Percentiles rank a stretch among this genome's conserved stretches.
phyloP scores from a whole-genome alignment of 2,797 vertebrate species.

The Lepidocolaptes lacrymiger region DNA sequence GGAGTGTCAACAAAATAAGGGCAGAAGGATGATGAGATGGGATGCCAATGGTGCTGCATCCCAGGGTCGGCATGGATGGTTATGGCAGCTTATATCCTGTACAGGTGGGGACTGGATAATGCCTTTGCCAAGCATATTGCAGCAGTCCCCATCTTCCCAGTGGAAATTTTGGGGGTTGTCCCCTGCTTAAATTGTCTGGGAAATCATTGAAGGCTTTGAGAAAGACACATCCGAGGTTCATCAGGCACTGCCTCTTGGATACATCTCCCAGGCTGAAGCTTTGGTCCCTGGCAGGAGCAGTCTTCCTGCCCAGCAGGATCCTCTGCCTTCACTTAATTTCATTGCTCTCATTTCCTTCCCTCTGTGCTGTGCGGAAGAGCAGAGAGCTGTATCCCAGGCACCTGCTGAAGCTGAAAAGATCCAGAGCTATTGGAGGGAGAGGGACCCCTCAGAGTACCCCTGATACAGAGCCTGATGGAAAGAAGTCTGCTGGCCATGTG shows the following conservation, averaged over 20 bases:
- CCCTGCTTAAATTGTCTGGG: not conserved
- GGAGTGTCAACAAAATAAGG: not conserved
- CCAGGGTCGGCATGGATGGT: accelerated
- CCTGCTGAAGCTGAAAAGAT: not conserved
- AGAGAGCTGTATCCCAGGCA: not conserved
- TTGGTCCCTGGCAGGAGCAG: not conserved
- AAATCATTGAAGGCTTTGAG: not conserved
- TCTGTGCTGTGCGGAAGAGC: accelerated
- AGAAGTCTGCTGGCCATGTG: not conserved
- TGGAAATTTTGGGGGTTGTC: not conserved
- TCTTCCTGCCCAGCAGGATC: not conserved
- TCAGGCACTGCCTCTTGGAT: accelerated
- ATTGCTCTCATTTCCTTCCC: not conserved
- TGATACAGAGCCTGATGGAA: not conserved
- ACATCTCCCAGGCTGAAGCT: accelerated
- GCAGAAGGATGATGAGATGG: not conserved
- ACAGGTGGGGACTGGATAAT: not conserved
- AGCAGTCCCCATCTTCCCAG: not conserved
- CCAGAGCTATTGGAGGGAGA: not conserved
- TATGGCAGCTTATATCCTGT: accelerated
- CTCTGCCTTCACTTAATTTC: not conserved
- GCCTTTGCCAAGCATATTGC: accelerated
- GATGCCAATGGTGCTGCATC: not conserved
- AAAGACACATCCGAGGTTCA: not conserved
- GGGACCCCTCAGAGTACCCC: not conserved